phyloP scores from a whole-genome alignment of 2,113 vertebrate species.

The Podarcis muralis region DNA sequence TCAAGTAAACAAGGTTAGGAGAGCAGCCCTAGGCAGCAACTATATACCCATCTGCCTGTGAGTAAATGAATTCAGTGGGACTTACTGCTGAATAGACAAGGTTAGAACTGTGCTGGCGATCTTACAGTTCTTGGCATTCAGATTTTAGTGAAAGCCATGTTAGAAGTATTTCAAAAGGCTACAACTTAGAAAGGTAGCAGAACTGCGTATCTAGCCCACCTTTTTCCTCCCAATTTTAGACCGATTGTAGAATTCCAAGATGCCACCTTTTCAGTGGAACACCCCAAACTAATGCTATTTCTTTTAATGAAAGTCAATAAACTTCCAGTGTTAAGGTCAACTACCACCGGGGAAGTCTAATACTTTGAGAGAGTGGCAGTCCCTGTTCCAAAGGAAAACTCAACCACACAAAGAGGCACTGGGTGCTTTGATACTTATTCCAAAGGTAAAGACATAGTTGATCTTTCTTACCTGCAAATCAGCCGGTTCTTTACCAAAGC shows the following conservation, averaged over 20 bases:
- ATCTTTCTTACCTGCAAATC: slow-evolving; percentile 80
- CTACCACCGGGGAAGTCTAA: not conserved
- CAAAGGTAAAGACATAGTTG: not conserved
- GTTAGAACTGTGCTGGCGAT: not conserved
- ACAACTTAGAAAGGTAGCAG: not conserved
- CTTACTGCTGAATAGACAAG: not conserved
- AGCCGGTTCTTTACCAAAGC: slow-evolving; percentile 86
- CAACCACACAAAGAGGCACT: not conserved
- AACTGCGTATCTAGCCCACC: not conserved
- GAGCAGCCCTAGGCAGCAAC: not conserved
- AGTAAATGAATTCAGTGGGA: not conserved
- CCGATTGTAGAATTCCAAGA: not conserved
- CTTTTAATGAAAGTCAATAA: rapidly evolving
- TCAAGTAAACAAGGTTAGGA: too few species aligned
- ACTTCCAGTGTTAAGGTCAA: not conserved
- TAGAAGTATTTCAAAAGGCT: not conserved
- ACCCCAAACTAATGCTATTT: not conserved
- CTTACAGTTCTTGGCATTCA: not conserved
- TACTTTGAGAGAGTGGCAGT: not conserved
- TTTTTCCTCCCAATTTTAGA: not conserved
- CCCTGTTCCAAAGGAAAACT: not conserved
- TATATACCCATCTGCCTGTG: not conserved
- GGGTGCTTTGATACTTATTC: not conserved
- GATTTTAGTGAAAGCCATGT: not conserved
- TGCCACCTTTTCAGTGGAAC: not conserved